Evolutionary conservation across 1,140 invertebrate species (phyloP).

Genomic region (Orchesella cincta): DNA sequence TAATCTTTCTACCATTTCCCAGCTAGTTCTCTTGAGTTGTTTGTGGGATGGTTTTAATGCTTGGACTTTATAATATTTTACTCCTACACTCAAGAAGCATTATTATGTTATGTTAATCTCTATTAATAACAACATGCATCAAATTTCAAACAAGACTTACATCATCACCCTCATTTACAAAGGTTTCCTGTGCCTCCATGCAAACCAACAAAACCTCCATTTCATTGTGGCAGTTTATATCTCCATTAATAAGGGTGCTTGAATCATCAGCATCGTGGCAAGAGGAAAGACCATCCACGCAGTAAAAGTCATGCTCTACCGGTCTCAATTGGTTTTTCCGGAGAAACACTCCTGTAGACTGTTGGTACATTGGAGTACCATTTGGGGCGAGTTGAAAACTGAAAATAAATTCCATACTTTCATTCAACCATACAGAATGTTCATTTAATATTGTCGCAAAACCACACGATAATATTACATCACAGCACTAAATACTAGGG

Average conservation of each 20-base stretch:
- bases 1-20: too few species aligned
- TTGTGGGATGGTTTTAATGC: too few species aligned
- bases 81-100: too few species aligned
- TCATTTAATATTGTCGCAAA: too few species aligned
- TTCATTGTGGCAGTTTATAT: background rate
- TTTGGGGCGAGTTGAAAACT: conserved; percentile 9
- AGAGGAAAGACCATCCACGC: background rate
- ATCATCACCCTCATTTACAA: background rate
- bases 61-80: too few species aligned
- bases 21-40: too few species aligned
- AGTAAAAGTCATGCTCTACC: conserved; percentile 1
- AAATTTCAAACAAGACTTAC: too few species aligned
- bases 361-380: background rate
- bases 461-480: too few species aligned
- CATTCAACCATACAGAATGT: too few species aligned
- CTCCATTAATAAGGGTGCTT: background rate
- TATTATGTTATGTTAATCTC: too few species aligned
- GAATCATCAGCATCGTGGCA: background rate
- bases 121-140: too few species aligned
- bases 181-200: background rate
- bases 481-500: too few species aligned
- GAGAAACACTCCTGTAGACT: conserved; percentile 24
- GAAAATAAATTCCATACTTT: conserved; percentile 30
- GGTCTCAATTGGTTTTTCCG: background rate
- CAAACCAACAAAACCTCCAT: background rate